phyloP scores from a whole-genome alignment of 2,797 vertebrate species.

The Melanotaenia nigrans region DNA sequence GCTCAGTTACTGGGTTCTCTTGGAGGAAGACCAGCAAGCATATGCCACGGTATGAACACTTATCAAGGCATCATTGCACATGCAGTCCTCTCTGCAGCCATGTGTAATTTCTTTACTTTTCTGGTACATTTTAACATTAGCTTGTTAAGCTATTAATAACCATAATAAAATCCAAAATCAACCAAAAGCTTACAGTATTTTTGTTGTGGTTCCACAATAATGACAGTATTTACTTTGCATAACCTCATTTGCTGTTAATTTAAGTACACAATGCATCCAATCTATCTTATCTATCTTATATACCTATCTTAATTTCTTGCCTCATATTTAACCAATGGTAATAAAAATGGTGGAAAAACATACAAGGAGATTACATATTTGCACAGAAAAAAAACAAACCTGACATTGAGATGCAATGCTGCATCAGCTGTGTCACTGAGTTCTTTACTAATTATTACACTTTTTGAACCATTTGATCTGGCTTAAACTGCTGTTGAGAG shows the following conservation, averaged over 20 bases:
- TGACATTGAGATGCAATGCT: too few relatives aligned
- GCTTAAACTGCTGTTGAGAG: not conserved
- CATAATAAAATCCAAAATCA: not conserved
- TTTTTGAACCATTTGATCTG: too few relatives aligned
- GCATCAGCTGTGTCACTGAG: too few relatives aligned
- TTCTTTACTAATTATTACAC: too few relatives aligned
- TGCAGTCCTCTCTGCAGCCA: not conserved
- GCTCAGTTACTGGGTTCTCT: constrained; percentile 94
- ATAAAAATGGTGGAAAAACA: not conserved
- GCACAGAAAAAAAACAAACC: too few relatives aligned
- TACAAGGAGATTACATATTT: not conserved
- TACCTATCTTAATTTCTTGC: not conserved
- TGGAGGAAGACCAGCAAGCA: constrained; percentile 99
- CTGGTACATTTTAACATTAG: not conserved
- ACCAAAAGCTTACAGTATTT: not conserved
- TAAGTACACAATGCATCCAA: not conserved
- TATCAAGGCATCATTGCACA: not conserved
- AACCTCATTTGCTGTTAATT: not conserved
- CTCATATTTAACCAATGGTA: not conserved
- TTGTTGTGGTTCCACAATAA: not conserved
- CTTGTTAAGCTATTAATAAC: not conserved
- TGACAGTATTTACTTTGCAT: not conserved
- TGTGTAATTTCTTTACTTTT: not conserved
- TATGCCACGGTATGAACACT: constrained; percentile 88
- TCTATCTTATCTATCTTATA: too few relatives aligned